Evolutionary conservation across 1,140 invertebrate genomes (phyloP), one percentile per base, ranked within the genome.

Genomic region (Melanaphis sacchari): DNA sequence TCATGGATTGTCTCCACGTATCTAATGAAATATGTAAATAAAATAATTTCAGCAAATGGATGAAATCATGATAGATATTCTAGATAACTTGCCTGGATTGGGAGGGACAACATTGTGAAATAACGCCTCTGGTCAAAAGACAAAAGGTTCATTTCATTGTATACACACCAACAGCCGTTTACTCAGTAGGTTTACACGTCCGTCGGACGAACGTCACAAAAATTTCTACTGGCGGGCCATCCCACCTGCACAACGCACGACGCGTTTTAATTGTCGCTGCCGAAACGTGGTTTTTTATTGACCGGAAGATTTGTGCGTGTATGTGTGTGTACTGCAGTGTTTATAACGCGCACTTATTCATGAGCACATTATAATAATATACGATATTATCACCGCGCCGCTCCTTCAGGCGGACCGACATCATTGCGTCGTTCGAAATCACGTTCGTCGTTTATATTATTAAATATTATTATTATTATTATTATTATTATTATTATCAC

Each of bases 381-480:
- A 76, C 31, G 59, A 76, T 54, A 89, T 89, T 89, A 54, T 54
- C 46, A 31, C 88, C 36, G 24, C 31, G 84, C 46, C 88, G 49
- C 88, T 89, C 88, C 88, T 89, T 22, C 88, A 49, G 49, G 49
- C 87, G 31, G 21, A 87, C 36, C 46, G 49, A 38, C 49, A 52
- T 15, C 49, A 52, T 89, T 89, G 88, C 88, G 88, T 89, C 87
- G 85, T 87, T 87, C 43, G 11, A 49, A 87, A 87, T 87, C 85
- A 87, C 85, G 87, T 89, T 49, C 87, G 88, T 89, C 88, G 88
- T 89, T 54, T 89, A 52, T 89, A 90, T 46, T 88, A 88, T 49
- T 87, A 40, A 49, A 36, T 49, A 88, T 36, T 88, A 88, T 85
- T 85, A 31, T 43, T 41, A 84, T 84, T 46, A 87, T 49, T 46